A percentile compares a stretch with the other conserved stretches of the same genome.
Conservation (phyloP, 2,113 vertebrate species). For the Hippolais icterina region DNA sequence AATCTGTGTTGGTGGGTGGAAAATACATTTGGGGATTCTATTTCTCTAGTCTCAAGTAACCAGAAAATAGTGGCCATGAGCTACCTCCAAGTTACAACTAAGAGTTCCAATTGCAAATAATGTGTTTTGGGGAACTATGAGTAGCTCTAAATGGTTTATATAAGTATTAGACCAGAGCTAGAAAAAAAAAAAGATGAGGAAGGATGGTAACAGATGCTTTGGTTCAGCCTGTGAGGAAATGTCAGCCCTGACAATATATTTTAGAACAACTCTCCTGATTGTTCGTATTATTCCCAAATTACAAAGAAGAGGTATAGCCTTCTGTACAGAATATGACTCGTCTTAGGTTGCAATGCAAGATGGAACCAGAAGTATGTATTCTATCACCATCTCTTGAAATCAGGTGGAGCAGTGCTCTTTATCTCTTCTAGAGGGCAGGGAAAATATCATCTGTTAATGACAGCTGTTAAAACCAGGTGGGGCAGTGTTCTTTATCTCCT, state of each 20-base stretch:
- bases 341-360: not conserved
- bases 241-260: not conserved
- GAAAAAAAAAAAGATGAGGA: not conserved
- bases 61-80: not conserved
- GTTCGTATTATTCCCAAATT: not conserved
- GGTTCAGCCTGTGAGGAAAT: not conserved
- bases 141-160: not conserved
- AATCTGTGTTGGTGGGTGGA: not conserved
- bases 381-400: not conserved
- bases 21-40: not conserved
- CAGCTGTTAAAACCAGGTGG: no score
- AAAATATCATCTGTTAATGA: no score
- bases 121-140: not conserved
- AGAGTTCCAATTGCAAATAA: not conserved
- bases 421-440: not conserved
- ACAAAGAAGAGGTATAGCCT: not conserved
- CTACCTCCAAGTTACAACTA: not conserved
- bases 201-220: not conserved
- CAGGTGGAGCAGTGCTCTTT: not conserved
- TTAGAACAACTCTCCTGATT: not conserved
- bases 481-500: no score
- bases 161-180: not conserved
- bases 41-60: not conserved
- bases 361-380: not conserved
- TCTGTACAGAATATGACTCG: not conserved